Base-by-base conservation (phyloP, 2,113 vertebrate genomes). In the Thymallus thymallus region DNA sequence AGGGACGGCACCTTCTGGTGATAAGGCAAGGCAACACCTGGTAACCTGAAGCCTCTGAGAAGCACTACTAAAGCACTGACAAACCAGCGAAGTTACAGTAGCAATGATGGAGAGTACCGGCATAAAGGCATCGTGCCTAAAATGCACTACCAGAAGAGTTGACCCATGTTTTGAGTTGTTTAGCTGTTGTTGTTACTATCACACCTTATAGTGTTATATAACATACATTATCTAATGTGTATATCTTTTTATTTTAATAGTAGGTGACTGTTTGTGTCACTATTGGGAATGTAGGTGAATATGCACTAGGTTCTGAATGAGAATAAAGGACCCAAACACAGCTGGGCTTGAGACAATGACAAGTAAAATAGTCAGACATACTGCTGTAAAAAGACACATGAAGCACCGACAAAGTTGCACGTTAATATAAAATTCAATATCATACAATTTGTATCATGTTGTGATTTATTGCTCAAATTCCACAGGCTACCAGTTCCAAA, bases 91-190 rank as follows among this genome's bases (percentile, higher is more conserved):
- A 32, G n/a, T 66, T 90, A 89, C 87, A 87, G 87, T 83, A 88
- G 74, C 78, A 82, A 75, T 24, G 68, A 80, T 1, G 73, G 58
- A 0, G 91, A 95, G 73, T 96, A 91, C 76, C 71, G 98, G 84
- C 95, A 97, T 76, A 90, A 75, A 71, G 98, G 97, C 88, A 74
- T 98, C 13, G 97, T 99, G 3, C 97, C 97, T 22, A 95, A 95
- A n/a, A 95, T 98, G 96, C 97, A 98, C 76, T 98, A 94, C 80
- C 97, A 99, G 91, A 95, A 94, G 88, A 98, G 97, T 86, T 91
- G 98, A 69, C 95, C 94, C 70, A 88, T 80, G 86, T 55, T 48
- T 6, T 26, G 26, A 26, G 14, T 55, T 4, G 3, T 56, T 56
- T 46, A 14, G 65, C n/a, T 3, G 12, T 10, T 45, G 41, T 45